Evolutionary conservation across 2,888 invertebrate genomes (phyloP).

Genomic region (Cheilosia grossa): DNA sequence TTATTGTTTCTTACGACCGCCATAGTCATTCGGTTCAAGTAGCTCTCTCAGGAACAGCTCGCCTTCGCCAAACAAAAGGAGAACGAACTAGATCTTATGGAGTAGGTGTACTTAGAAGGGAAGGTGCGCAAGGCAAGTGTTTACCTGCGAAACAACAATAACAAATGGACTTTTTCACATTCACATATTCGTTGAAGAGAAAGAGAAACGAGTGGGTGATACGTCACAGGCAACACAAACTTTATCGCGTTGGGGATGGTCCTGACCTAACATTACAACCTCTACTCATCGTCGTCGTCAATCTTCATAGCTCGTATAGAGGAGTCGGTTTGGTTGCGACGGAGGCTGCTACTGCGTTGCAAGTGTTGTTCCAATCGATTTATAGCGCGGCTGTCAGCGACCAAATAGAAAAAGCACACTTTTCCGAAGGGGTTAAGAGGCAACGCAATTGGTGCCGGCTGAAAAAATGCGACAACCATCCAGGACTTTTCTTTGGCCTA

Average conservation of each 20-base stretch:
- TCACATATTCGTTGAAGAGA: slow-evolving; percentile 13
- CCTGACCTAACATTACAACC: slow-evolving; percentile 51
- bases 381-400: slow-evolving; percentile 16
- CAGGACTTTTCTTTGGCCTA: neutral
- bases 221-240: slow-evolving; percentile 68
- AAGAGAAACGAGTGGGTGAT: slow-evolving; percentile 40
- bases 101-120: slow-evolving; percentile 26
- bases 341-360: slow-evolving; percentile 39
- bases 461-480: neutral
- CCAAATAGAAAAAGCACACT: slow-evolving; percentile 19
- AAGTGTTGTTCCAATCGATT: slow-evolving; percentile 25
- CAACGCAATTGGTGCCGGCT: slow-evolving; percentile 21
- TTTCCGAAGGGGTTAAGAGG: slow-evolving; percentile 21
- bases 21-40: slow-evolving; percentile 18
- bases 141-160: slow-evolving; percentile 21
- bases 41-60: slow-evolving; percentile 1
- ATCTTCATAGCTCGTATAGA: neutral
- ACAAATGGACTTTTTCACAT: slow-evolving; percentile 22
- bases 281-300: slow-evolving; percentile 2
- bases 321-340: neutral
- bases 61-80: slow-evolving; percentile 8
- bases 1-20: slow-evolving; percentile 11
- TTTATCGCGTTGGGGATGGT: slow-evolving; percentile 67
- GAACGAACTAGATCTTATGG: slow-evolving; percentile 12
- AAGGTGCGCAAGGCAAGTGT: slow-evolving; percentile 46